These are phyloP conservation scores for Busseola fusca DNA, from an alignment of 2,888 invertebrate species.

Conservation along the genomic window DNA sequence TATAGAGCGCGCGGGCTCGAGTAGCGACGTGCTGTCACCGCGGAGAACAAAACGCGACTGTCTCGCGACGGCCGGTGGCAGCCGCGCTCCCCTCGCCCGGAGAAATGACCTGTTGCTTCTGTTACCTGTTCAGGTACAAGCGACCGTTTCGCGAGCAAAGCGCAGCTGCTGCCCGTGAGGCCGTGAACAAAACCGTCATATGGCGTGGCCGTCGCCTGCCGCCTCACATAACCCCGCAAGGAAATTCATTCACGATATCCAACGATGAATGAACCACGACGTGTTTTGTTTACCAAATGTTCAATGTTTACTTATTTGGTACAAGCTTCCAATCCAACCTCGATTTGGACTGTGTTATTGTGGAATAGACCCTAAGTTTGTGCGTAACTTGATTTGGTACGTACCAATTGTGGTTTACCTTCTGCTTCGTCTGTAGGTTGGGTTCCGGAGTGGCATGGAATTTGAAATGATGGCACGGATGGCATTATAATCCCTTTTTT, in stretches of 20 bases:
- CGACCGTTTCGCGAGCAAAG: slow-evolving; percentile 78
- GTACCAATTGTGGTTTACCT: background rate
- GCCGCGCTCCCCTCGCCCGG: slow-evolving; percentile 79
- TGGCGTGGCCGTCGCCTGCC: slow-evolving; percentile 68
- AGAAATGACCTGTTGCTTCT: slow-evolving; percentile 88
- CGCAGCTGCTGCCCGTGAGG: slow-evolving; percentile 81
- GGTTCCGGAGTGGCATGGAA: background rate
- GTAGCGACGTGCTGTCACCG: slow-evolving; percentile 68
- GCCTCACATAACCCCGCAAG: slow-evolving; percentile 62
- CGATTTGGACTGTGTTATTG: slow-evolving; percentile 10
- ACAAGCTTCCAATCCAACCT: slow-evolving; percentile 22
- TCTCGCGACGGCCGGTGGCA: slow-evolving; percentile 60
- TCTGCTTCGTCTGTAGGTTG: background rate
- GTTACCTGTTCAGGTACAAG: slow-evolving; percentile 87
- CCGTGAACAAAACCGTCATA: slow-evolving; percentile 81
- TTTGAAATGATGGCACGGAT: slow-evolving; percentile 1
- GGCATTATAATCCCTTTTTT: slow-evolving; percentile 9
- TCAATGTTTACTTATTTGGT: slow-evolving; percentile 51
- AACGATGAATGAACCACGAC: slow-evolving; percentile 79
- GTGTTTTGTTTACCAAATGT: slow-evolving; percentile 76
- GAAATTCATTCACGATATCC: slow-evolving; percentile 78
- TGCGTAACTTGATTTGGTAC: background rate
- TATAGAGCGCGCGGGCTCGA: slow-evolving; percentile 63
- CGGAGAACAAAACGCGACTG: slow-evolving; percentile 77
- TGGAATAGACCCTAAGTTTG: background rate